Base-by-base conservation (phyloP, 2,888 invertebrate species). In the Osmoderma eremita region DNA sequence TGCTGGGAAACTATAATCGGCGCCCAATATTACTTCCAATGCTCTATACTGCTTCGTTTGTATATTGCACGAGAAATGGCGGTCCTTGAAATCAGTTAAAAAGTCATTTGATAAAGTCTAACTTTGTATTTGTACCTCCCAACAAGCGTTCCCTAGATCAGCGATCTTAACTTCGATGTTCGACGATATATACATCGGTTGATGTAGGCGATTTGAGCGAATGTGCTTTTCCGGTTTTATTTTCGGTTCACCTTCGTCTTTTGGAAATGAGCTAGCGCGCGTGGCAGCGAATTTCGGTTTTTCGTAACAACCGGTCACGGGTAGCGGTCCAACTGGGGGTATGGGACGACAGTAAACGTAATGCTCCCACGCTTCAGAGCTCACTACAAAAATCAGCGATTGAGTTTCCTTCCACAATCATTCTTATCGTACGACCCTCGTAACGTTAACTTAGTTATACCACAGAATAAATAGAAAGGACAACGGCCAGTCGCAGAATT, bases 141-240 rank as follows among this genome's bases (percentile, higher is more conserved):
- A 94, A 79, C 93, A 94, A 51, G 93, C 92, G 82, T 94, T 94
- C 72, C 94, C 93, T 70, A 94, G 84, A 83, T 94, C 93, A 65
- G 93, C 93, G 71, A 94, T 91, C 84, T 94, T 93, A 13, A 92
- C 90, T 75, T 87, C 85, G 66, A 92, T 86, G 78, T 88, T 88
- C 2, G 81, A 78, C 70, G 78, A 79, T 53, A 81, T 76, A 75
- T 80, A 81, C 73, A 82, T 75, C 20, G 81, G 79, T 56, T 76
- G 75, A 67, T 74, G 78, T 39, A 79, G 70, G 61, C 73, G 51
- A 2, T 63, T 76, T 15, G 75, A 73, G 64, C 77, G 75, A 20
- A 72, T 72, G 62, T 77, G 75, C 48, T 65, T 65, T 15, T 58
- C 68, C 30, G 63, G 63, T 53, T 51, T 48, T 24, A 39, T 24